Evolutionary conservation across 2,888 invertebrate genomes (phyloP), one percentile per base, ranked within the genome.

Genomic region (Drosophila siamana): DNA sequence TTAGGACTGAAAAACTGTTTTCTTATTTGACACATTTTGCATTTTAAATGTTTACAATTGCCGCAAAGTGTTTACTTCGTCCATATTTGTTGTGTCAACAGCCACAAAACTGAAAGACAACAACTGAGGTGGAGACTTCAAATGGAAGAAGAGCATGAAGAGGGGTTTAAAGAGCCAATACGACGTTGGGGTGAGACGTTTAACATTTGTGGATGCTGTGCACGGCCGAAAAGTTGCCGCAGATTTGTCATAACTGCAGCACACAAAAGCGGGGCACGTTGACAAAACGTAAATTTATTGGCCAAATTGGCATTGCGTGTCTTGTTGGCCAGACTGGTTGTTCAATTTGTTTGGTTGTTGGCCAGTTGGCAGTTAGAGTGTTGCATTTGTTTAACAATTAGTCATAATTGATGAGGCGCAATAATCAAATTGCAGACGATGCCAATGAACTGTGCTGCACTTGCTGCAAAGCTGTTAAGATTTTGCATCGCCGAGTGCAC

Each of bases 41-140:
- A 84, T 84, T 89, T 87, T 81, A 89, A 89, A 70, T 86, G 82
- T 73, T 77, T 74, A 88, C 89, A 88, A 83, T 84, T 84, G 86
- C 69, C 88, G 73, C 76, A 69, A 72, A 85, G 85, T 83, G 88
- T 87, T 86, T 78, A 75, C 59, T 26, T 26, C 77, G 59, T 43
- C 69, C 30, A 41, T 80, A 61, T 84, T 77, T 74, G 74, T 80
- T 88, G 81, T 68, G 82, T 78, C 71, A 85, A 83, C 26, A 26
- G 26, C 6, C 26, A 26, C 69, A 74, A 13, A 24, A 41, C 40
- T 19, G 40, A 22, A 38, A 55, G 48, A 36, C 16, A 73, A 15
- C 36, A 38, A 57, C 67, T 50, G 62, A 78, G 82, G 7, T 50
- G 38, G 67, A 68, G 67, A 56, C 59, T 54, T 73, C 28, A 40